Conservation (phyloP, 1,140 invertebrate genomes). For the Trichonephila inaurata region DNA sequence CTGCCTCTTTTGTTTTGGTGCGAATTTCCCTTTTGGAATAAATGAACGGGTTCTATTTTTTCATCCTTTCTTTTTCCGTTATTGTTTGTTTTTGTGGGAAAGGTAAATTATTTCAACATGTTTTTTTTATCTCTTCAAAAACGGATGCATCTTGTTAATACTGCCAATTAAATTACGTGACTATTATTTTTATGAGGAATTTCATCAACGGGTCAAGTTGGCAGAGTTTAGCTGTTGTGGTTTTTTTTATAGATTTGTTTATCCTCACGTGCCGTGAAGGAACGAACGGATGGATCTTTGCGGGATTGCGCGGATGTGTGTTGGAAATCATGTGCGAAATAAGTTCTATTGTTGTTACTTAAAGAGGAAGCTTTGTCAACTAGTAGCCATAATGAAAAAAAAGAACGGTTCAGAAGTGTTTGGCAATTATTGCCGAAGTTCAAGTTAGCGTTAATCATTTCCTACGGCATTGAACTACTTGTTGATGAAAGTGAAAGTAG, state of each 20-base stretch:
- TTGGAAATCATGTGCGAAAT: neutral
- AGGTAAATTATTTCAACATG: constrained; percentile 5
- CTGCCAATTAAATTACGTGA: constrained; percentile 47
- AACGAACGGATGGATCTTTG: neutral
- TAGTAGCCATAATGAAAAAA: neutral
- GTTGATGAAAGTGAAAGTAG: neutral
- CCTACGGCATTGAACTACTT: constrained; percentile 39
- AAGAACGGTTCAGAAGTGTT: neutral
- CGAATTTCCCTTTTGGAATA: constrained; percentile 39
- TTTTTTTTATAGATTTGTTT: neutral
- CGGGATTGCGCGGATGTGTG: neutral
- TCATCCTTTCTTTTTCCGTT: neutral
- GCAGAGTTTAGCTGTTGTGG: neutral
- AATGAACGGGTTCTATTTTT: neutral
- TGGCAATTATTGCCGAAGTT: constrained; percentile 10
- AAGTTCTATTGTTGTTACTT: constrained; percentile 24
- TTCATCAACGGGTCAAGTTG: constrained; percentile 33
- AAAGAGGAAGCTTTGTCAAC: constrained; percentile 5
- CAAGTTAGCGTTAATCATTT: constrained; percentile 44
- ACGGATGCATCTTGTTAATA: constrained; percentile 26
- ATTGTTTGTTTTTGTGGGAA: constrained; percentile 38
- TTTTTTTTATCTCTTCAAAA: neutral
- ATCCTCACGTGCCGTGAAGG: constrained; percentile 36
- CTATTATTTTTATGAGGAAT: neutral
- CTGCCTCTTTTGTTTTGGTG: constrained; percentile 49